phyloP scores from a whole-genome alignment of 2,113 vertebrate genomes.

The Labrus mixtus region DNA sequence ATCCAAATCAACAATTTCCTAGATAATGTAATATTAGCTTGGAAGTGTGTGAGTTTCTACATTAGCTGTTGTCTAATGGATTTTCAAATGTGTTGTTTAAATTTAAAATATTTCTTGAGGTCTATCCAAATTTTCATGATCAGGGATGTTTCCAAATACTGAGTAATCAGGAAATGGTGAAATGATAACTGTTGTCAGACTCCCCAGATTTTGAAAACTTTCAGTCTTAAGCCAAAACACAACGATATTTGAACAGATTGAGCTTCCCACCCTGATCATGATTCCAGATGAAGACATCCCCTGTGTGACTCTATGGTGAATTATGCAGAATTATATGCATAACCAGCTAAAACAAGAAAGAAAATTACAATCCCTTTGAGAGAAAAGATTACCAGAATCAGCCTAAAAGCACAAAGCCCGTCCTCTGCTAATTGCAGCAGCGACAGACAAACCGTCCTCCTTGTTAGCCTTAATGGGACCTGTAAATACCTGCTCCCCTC shows the following conservation, averaged over 20 bases:
- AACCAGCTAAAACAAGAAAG: conserved; percentile 40
- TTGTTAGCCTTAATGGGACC: conserved; percentile 63
- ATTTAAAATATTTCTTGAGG: too few relatives aligned
- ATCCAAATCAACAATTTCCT: neutral
- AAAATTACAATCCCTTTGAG: conserved; percentile 41
- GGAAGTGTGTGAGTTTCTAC: neutral
- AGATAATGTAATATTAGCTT: neutral
- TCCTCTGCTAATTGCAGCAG: conserved; percentile 57
- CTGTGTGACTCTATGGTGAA: neutral
- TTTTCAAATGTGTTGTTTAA: too few relatives aligned
- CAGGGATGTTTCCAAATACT: too few relatives aligned
- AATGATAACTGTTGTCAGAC: too few relatives aligned
- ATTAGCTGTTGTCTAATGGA: too few relatives aligned
- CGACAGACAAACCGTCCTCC: conserved; percentile 45
- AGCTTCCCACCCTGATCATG: neutral
- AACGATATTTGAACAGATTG: too few relatives aligned
- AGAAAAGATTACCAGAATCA: conserved; percentile 49
- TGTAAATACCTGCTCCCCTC: conserved; percentile 56
- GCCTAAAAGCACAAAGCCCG: conserved; percentile 47
- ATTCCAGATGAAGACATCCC: neutral
- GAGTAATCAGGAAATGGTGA: too few relatives aligned
- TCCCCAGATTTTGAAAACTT: too few relatives aligned
- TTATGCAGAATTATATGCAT: conserved; percentile 34
- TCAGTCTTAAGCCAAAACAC: too few relatives aligned
- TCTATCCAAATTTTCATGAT: too few relatives aligned